Conservation (phyloP, 2,797 vertebrate genomes). For the Pyrocephalus nanus region DNA sequence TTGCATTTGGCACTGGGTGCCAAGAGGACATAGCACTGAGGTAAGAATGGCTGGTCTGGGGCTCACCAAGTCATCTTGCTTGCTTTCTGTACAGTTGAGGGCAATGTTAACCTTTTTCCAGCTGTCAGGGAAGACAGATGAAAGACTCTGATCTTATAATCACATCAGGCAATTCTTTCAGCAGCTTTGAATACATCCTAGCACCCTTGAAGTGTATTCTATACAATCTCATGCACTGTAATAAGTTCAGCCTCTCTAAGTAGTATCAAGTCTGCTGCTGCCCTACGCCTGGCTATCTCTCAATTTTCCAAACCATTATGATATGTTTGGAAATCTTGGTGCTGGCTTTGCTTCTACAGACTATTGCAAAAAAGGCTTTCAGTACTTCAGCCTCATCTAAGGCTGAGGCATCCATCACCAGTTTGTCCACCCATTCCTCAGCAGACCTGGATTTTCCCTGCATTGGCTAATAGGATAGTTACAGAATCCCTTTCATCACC, state of each 20-base stretch:
- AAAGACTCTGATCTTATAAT: not conserved
- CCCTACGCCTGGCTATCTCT: not conserved
- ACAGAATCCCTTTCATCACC: not conserved
- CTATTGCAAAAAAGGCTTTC: not conserved
- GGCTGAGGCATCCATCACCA: not conserved
- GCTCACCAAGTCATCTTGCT: not conserved
- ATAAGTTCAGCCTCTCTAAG: not conserved
- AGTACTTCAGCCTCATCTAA: not conserved
- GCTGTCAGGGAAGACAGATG: not conserved
- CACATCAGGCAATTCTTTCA: not conserved
- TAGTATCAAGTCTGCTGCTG: not conserved
- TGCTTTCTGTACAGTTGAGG: not conserved
- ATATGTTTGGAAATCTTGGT: not conserved
- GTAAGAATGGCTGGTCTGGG: not conserved
- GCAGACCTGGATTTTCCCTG: not conserved
- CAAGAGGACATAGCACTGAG: not conserved
- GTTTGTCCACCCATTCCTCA: not conserved
- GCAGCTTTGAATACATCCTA: not conserved
- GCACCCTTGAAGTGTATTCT: not conserved
- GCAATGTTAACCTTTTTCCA: not conserved
- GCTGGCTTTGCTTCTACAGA: not conserved
- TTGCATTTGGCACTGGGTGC: not conserved
- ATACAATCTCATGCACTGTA: not conserved
- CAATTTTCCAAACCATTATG: not conserved
- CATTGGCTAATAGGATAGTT: not conserved